These are phyloP conservation scores for Melanotaenia trifasciata DNA, from an alignment of 2,797 vertebrate genomes.

Conservation along the genomic window DNA sequence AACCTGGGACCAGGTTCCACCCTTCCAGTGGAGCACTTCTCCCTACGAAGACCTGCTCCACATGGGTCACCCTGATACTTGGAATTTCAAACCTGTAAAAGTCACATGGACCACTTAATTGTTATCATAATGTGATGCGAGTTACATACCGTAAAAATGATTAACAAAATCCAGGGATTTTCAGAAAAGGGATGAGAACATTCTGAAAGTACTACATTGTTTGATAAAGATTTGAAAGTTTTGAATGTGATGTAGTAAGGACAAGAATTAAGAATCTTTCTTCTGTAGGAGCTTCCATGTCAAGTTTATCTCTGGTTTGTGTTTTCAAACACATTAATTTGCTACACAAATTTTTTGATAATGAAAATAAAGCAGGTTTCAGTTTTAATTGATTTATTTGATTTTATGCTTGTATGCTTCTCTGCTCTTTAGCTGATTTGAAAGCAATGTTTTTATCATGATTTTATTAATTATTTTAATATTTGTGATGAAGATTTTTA, in stretches of 20 bases:
- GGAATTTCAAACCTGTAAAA: conserved; percentile 88
- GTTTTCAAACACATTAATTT: background rate
- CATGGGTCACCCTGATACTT: conserved; percentile 94
- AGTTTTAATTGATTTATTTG: background rate
- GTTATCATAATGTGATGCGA: background rate
- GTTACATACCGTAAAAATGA: conserved; percentile 15
- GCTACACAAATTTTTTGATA: background rate
- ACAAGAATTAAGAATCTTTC: background rate
- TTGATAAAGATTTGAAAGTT: background rate
- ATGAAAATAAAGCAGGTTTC: background rate
- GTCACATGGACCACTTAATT: conserved; percentile 87
- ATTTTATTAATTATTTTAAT: background rate
- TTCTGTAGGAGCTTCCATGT: background rate
- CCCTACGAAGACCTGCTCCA: conserved; percentile 86
- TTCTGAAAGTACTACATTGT: background rate
- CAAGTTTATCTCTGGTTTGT: background rate
- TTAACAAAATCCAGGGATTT: conserved; percentile 6
- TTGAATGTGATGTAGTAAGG: background rate
- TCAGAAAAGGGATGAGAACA: background rate
- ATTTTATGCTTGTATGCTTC: background rate
- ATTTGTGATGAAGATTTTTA: background rate
- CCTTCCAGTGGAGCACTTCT: conserved; percentile 93
- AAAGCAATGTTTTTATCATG: background rate
- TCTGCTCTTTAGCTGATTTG: background rate
- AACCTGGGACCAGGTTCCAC: conserved; percentile 90